Evolutionary conservation across 2,888 invertebrate species (phyloP).

Genomic region (Scelioninae gen. 1): DNA sequence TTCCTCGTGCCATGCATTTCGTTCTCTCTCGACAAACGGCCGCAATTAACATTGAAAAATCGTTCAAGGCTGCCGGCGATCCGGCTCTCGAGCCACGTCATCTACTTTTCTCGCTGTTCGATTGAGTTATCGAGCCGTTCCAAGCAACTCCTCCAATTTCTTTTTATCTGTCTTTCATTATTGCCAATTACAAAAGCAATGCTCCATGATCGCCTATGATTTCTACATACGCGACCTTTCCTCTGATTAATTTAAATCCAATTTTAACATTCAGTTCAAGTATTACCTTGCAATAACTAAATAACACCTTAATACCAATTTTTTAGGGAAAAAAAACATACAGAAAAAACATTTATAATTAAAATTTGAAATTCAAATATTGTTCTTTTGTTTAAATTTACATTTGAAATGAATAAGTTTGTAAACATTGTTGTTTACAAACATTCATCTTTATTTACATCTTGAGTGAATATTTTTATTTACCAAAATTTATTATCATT

Average conservation of each 20-base stretch:
- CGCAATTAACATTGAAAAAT: conserved; percentile 80
- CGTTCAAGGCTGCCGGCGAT: conserved; percentile 74
- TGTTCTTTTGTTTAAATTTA: conserved; percentile 3
- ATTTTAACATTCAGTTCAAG: conserved; percentile 21
- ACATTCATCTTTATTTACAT: too few relatives aligned
- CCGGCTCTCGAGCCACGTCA: conserved; percentile 73
- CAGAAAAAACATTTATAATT: not conserved
- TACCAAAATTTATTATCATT: too few relatives aligned
- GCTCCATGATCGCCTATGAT: conserved; percentile 43
- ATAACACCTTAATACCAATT: not conserved
- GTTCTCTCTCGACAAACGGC: conserved; percentile 75
- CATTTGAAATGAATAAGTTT: not conserved
- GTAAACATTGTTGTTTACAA: not conserved
- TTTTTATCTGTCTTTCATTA: conserved; percentile 43
- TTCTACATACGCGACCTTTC: conserved; percentile 51
- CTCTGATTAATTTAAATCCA: conserved; percentile 33
- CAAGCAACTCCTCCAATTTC: conserved; percentile 55
- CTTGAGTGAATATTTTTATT: too few relatives aligned
- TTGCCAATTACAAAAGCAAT: conserved; percentile 54
- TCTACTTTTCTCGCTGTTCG: conserved; percentile 66
- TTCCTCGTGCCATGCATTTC: conserved; percentile 73
- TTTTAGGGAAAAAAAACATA: too few relatives aligned
- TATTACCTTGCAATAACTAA: not conserved
- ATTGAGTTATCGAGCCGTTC: conserved; percentile 64
- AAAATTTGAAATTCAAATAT: not conserved